Evolutionary conservation across 2,888 invertebrate species (phyloP).

Genomic region (Watsonalla cultraria): DNA sequence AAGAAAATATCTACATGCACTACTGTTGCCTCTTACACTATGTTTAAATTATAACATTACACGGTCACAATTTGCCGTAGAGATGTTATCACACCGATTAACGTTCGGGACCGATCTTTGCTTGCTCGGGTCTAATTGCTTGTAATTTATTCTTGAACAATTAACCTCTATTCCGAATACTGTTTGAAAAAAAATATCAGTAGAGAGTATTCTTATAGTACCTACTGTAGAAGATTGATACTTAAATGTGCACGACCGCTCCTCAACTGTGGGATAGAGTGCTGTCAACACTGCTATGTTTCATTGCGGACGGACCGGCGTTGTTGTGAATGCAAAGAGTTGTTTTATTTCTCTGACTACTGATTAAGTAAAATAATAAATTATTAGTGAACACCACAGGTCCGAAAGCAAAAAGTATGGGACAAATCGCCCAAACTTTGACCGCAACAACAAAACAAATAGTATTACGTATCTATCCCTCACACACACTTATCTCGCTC

Average conservation of each 20-base stretch:
- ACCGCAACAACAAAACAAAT: constrained; percentile 59
- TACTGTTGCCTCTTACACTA: not conserved
- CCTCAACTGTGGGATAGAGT: too few relatives aligned
- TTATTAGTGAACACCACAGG: too few relatives aligned
- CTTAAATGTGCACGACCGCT: too few relatives aligned
- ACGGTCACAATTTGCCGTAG: not conserved
- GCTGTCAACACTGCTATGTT: too few relatives aligned
- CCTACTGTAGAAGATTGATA: too few relatives aligned
- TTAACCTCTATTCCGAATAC: not conserved
- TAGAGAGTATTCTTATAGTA: too few relatives aligned
- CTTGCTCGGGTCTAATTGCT: constrained; percentile 32
- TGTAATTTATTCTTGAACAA: constrained; percentile 4
- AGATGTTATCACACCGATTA: constrained; percentile 32
- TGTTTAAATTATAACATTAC: not conserved
- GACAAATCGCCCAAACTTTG: constrained; percentile 23
- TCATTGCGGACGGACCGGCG: too few relatives aligned
- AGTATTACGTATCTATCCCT: constrained; percentile 36
- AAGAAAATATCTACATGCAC: constrained; percentile 3
- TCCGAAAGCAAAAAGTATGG: constrained; percentile 16
- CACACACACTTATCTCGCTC: constrained; percentile 34
- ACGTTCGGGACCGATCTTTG: constrained; percentile 19
- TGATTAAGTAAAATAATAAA: too few relatives aligned
- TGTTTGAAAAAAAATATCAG: not conserved
- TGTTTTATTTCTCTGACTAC: too few relatives aligned
- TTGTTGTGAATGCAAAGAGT: too few relatives aligned